Conservation (phyloP, 2,113 vertebrate species). For the Montifringilla adamsi region DNA sequence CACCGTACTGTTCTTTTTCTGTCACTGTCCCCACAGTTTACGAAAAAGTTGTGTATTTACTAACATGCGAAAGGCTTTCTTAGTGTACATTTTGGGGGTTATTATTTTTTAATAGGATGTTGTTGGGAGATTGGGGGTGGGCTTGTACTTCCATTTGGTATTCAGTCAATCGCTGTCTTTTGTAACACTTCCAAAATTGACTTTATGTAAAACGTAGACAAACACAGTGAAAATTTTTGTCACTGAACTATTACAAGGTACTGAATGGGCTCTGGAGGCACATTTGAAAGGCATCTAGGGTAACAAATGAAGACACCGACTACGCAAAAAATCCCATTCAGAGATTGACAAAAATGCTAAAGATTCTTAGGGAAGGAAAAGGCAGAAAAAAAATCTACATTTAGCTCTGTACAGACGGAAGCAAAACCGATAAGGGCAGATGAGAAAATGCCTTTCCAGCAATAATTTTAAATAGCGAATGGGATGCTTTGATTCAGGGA, state of each 20-base stretch:
- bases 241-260: slow-evolving; percentile 32
- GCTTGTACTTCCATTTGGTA: slow-evolving; percentile 66
- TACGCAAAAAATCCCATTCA: slow-evolving; percentile 24
- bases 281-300: slow-evolving; percentile 27
- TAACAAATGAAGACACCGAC: slow-evolving; percentile 24
- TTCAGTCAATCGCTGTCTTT: slow-evolving; percentile 67
- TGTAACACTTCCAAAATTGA: slow-evolving; percentile 60
- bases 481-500: slow-evolving; percentile 61
- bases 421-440: slow-evolving; percentile 31
- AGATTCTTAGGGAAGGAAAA: slow-evolving; percentile 37
- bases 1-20: slow-evolving; percentile 41
- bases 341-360: slow-evolving; percentile 3
- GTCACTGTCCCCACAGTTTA: slow-evolving; percentile 41
- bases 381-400: slow-evolving; percentile 64
- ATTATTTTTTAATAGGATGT: slow-evolving; percentile 43
- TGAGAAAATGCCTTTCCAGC: slow-evolving; percentile 59
- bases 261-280: slow-evolving; percentile 10
- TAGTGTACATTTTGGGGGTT: neutral
- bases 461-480: slow-evolving; percentile 51
- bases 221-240: slow-evolving; percentile 23
- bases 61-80: neutral
- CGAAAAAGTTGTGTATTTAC: slow-evolving; percentile 21
- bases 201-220: slow-evolving; percentile 34
- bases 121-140: slow-evolving; percentile 19
- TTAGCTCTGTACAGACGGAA: slow-evolving; percentile 59